Evolutionary conservation across 2,113 vertebrate species (phyloP).

Genomic region (Hemibagrus wyckioides): DNA sequence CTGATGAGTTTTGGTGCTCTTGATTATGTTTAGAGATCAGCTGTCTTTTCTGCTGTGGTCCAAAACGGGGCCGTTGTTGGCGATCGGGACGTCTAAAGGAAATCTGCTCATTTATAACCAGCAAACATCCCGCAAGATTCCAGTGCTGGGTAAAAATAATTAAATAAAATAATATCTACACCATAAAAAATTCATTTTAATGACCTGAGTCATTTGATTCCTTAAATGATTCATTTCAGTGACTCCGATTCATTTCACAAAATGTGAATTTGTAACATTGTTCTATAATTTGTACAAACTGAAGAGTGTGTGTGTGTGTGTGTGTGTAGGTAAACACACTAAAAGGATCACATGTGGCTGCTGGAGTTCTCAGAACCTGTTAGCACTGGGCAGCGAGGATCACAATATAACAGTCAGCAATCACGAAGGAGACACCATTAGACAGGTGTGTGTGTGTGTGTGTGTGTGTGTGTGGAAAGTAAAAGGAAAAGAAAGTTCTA

Average conservation of each 20-base stretch:
- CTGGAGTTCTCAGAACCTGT: conserved; percentile 90
- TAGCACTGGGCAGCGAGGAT: conserved; percentile 94
- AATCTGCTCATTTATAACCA: conserved; percentile 95
- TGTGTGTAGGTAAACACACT: conserved; percentile 87
- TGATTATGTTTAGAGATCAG: conserved; percentile 78
- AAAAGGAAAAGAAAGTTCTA: not conserved
- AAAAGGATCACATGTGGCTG: conserved; percentile 94
- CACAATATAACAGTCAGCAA: conserved; percentile 90
- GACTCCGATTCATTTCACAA: not conserved
- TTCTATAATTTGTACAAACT: not conserved
- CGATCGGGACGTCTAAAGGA: conserved; percentile 92
- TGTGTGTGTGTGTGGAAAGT: not conserved
- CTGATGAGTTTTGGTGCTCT: not conserved
- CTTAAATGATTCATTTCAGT: not conserved
- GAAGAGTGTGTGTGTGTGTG: not conserved
- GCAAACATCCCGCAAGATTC: conserved; percentile 96
- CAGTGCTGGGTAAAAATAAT: conserved; percentile 84
- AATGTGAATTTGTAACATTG: not conserved
- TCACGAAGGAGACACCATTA: conserved; percentile 93
- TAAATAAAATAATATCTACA: conserved; percentile 41
- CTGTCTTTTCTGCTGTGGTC: conserved; percentile 95
- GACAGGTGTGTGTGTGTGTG: conserved; percentile 78
- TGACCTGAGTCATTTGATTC: not conserved
- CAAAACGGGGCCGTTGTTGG: conserved; percentile 83
- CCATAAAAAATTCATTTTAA: not conserved